A percentile compares a stretch with the other conserved stretches of the same genome.
These are phyloP conservation scores for Hippopotamyrus pictus DNA, from an alignment of 2,797 vertebrate species.

Conservation along the genomic window DNA sequence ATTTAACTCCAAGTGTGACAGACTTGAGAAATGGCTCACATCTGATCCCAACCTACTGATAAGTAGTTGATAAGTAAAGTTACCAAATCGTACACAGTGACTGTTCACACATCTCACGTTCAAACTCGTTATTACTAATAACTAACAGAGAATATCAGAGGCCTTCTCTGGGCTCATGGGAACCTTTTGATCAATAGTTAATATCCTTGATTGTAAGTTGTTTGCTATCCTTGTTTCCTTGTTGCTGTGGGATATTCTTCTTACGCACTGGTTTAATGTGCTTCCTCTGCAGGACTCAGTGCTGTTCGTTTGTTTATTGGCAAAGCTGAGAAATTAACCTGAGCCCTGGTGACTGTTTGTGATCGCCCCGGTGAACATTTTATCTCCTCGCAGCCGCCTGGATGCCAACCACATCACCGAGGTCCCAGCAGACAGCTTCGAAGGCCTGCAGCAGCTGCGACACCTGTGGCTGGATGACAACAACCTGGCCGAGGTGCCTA, in stretches of 20 bases:
- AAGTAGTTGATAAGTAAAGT: neutral
- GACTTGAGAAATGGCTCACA: neutral
- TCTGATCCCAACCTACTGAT: neutral
- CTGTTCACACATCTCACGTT: neutral
- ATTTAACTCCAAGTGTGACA: neutral
- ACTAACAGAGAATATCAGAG: neutral
- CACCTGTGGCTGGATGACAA: slow-evolving; percentile 98
- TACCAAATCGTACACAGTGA: neutral
- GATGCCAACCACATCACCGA: slow-evolving; percentile 91
- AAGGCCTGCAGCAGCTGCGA: slow-evolving; percentile 84
- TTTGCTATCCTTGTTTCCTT: neutral
- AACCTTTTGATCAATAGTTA: neutral
- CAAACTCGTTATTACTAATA: neutral
- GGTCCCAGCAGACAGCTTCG: slow-evolving; percentile 88
- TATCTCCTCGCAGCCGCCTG: slow-evolving; percentile 65
- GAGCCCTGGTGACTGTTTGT: neutral
- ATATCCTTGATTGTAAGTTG: neutral
- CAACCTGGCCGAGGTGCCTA: slow-evolving; percentile 80
- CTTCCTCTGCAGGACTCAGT: neutral
- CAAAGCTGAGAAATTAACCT: neutral
- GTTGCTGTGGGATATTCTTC: neutral
- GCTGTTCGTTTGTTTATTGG: neutral
- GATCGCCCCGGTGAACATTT: neutral
- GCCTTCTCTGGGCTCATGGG: neutral
- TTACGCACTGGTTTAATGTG: neutral